Percentiles rank a stretch among this genome's conserved stretches.
These are phyloP conservation scores for Creontiades dilutus DNA, from an alignment of 2,888 invertebrate species.

Conservation along the genomic window DNA sequence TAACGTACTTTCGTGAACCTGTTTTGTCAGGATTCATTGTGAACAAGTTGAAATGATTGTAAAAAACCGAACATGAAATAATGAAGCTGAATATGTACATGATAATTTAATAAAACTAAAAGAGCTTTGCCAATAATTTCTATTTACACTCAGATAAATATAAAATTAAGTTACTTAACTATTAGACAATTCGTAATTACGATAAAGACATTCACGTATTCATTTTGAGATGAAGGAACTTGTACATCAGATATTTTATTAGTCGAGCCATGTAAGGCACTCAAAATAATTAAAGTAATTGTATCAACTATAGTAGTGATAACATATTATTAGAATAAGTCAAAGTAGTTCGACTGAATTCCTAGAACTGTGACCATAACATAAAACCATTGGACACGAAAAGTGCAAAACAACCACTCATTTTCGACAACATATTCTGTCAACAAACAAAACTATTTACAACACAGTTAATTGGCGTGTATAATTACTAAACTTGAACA, in stretches of 20 bases:
- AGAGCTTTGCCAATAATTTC: neutral
- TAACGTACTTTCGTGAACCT: neutral
- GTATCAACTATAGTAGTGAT: too few relatives aligned
- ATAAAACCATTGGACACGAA: too few relatives aligned
- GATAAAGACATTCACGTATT: neutral
- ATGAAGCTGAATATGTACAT: neutral
- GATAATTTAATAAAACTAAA: neutral
- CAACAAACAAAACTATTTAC: too few relatives aligned
- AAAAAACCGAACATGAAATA: neutral
- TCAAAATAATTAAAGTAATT: too few relatives aligned
- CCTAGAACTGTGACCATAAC: too few relatives aligned
- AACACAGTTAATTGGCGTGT: too few relatives aligned
- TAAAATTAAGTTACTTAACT: neutral
- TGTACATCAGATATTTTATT: neutral
- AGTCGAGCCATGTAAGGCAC: too few relatives aligned
- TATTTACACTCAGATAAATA: neutral
- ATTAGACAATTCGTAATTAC: neutral
- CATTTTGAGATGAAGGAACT: neutral
- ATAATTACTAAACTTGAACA: too few relatives aligned
- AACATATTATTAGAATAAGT: too few relatives aligned
- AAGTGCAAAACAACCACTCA: too few relatives aligned
- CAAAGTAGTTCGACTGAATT: too few relatives aligned
- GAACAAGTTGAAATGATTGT: neutral
- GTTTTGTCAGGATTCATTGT: neutral
- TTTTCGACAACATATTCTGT: too few relatives aligned